Conservation (phyloP, 2,797 vertebrate genomes). For the Lepidocolaptes lacrymiger region DNA sequence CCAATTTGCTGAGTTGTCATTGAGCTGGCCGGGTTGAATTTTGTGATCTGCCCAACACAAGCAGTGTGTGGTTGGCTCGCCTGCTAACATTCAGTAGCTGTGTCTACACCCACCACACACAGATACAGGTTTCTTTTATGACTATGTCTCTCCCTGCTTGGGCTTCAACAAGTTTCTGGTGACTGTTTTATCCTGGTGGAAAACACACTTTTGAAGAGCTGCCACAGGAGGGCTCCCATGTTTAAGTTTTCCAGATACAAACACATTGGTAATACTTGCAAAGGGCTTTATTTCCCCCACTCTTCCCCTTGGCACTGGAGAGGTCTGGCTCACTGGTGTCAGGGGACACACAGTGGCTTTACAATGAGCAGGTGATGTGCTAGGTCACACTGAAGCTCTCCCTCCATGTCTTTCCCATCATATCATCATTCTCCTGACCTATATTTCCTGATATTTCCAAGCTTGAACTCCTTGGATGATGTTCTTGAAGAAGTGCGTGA, state of each 20-base stretch:
- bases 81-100: neutral
- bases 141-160: neutral
- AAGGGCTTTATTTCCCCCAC: neutral
- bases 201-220: neutral
- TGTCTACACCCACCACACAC: fast-evolving
- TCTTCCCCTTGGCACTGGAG: neutral
- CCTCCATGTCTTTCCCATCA: neutral
- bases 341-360: neutral
- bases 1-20: neutral
- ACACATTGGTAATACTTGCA: fast-evolving
- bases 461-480: neutral
- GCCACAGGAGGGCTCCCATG: constrained; percentile 72
- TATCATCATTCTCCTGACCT: neutral
- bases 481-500: neutral
- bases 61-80: neutral
- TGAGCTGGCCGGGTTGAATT: neutral
- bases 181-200: neutral
- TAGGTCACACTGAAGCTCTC: neutral
- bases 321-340: neutral
- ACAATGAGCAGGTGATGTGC: neutral
- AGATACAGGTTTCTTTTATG: neutral
- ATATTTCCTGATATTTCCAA: neutral
- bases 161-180: neutral
- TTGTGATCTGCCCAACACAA: neutral
- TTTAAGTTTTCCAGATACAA: neutral